These are phyloP conservation scores for Diploscapter pachys DNA, from an alignment of 1,140 invertebrate species.

Conservation along the genomic window DNA sequence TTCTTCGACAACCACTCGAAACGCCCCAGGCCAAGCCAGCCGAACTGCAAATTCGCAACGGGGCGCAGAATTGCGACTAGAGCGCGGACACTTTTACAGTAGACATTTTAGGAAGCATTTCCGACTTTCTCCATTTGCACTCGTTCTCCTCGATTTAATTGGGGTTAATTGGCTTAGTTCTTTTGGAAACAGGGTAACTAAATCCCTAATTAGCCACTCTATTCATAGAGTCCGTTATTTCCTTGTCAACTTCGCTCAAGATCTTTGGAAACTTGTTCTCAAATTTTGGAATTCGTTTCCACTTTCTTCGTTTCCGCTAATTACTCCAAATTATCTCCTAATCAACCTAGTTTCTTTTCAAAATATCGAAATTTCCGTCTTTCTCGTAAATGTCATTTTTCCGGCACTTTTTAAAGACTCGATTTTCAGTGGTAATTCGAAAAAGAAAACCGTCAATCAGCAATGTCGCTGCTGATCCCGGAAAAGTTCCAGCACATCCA, in stretches of 20 bases:
- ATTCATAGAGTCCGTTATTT: no score
- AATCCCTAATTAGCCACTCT: no score
- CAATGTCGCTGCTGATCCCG: slow-evolving; percentile 82
- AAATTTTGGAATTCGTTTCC: background rate
- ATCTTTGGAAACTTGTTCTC: background rate
- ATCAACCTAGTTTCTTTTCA: background rate
- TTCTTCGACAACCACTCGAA: background rate
- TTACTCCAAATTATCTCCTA: background rate
- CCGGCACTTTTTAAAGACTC: no score
- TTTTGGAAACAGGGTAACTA: background rate
- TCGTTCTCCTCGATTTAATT: background rate
- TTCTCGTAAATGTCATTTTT: background rate
- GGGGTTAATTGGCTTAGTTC: background rate
- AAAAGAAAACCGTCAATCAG: slow-evolving; percentile 7
- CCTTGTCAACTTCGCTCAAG: no score
- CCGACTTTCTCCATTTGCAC: background rate
- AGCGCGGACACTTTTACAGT: background rate
- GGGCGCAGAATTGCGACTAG: background rate
- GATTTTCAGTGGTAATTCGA: slow-evolving; percentile 39
- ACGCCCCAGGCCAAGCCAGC: background rate
- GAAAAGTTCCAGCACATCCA: slow-evolving; percentile 99
- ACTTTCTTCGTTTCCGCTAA: background rate
- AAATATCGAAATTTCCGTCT: background rate
- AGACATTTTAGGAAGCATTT: no score
- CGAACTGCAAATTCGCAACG: background rate